Percentiles rank a stretch among this genome's conserved stretches.
Evolutionary conservation across 2,113 vertebrate genomes (phyloP).

Genomic region (Nerophis ophidion): DNA sequence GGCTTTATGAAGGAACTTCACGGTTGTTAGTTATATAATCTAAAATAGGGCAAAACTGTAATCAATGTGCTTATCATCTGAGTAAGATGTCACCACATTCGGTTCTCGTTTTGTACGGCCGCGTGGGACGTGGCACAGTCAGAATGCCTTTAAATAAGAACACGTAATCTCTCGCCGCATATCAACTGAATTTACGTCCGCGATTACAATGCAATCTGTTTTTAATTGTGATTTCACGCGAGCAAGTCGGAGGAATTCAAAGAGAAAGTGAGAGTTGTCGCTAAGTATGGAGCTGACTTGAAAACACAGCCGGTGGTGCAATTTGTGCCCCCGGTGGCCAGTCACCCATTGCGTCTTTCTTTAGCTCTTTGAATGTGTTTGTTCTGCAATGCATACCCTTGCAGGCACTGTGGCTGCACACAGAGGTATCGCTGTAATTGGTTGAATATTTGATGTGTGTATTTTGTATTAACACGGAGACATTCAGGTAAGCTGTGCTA

Average conservation of each 20-base stretch:
- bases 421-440: constrained; percentile 60
- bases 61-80: constrained; percentile 68
- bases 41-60: constrained; percentile 69
- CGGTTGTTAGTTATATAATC: constrained; percentile 76
- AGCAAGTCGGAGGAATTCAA: constrained; percentile 24
- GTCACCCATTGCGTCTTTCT: constrained; percentile 57
- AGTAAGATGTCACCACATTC: constrained; percentile 57
- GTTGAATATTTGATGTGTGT: constrained; percentile 67
- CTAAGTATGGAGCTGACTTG: constrained; percentile 35
- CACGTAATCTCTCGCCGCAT: constrained; percentile 49
- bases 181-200: constrained; percentile 51
- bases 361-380: constrained; percentile 58
- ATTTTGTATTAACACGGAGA: constrained; percentile 62
- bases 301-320: constrained; percentile 33
- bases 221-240: constrained; percentile 24
- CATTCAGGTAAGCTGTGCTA: constrained; percentile 33
- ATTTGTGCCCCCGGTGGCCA: constrained; percentile 37
- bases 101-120: constrained; percentile 36
- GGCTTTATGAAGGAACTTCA: constrained; percentile 74
- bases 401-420: constrained; percentile 41
- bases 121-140: constrained; percentile 37
- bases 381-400: constrained; percentile 52
- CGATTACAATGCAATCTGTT: constrained; percentile 29
- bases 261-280: constrained; percentile 9
- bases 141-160: constrained; percentile 55